Conservation (phyloP, 2,113 vertebrate species). For the Petaurus breviceps region DNA sequence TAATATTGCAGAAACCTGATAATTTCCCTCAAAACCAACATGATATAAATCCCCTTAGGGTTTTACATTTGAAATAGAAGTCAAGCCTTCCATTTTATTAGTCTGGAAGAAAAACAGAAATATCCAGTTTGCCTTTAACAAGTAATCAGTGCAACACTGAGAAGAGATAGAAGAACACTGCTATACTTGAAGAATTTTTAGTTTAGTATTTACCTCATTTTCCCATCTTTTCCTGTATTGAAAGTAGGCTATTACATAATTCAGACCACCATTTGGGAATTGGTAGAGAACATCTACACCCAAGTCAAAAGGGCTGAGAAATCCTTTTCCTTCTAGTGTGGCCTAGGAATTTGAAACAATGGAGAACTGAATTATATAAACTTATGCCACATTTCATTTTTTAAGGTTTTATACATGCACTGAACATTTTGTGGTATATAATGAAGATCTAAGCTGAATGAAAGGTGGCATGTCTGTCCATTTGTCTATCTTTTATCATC, state of each 20-base stretch:
- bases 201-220: slow-evolving; percentile 46
- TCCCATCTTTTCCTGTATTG: slow-evolving; percentile 49
- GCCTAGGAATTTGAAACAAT: slow-evolving; percentile 70
- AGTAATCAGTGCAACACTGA: slow-evolving; percentile 15
- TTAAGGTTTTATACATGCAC: slow-evolving; percentile 69
- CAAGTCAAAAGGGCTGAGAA: slow-evolving; percentile 68
- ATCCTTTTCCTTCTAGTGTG: slow-evolving; percentile 65
- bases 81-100: slow-evolving; percentile 24
- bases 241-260: slow-evolving; percentile 53
- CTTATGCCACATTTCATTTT: slow-evolving; percentile 67
- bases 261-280: slow-evolving; percentile 59
- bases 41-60: neutral
- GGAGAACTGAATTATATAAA: slow-evolving; percentile 74
- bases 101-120: slow-evolving; percentile 31
- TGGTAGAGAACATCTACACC: slow-evolving; percentile 63
- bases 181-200: slow-evolving; percentile 37
- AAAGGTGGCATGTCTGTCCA: neutral
- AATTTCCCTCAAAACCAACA: neutral
- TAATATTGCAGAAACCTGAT: neutral
- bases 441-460: slow-evolving; percentile 58
- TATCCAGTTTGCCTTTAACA: slow-evolving; percentile 27
- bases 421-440: slow-evolving; percentile 65
- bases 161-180: slow-evolving; percentile 19
- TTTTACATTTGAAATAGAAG: neutral
- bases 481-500: neutral